Conservation (phyloP, 2,888 invertebrate species). For the Aromia moschata region DNA sequence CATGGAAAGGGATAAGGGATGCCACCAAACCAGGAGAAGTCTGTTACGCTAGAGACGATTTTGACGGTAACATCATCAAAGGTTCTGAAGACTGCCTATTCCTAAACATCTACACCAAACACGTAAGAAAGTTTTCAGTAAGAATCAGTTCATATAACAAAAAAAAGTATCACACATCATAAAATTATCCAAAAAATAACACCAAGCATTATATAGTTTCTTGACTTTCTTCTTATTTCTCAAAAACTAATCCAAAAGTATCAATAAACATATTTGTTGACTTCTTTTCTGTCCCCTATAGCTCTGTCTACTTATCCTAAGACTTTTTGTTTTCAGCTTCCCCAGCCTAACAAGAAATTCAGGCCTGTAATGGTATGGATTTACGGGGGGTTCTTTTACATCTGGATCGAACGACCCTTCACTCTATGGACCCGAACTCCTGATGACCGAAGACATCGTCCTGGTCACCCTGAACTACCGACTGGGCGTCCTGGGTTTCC, state of each 20-base stretch:
- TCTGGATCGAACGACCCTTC: background rate
- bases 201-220: no score
- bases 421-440: background rate
- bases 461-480: conserved; percentile 34
- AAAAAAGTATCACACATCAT: no score
- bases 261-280: no score
- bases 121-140: conserved; percentile 20
- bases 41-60: conserved; percentile 43
- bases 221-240: no score
- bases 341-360: conserved; percentile 2
- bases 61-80: conserved; percentile 30
- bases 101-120: conserved; percentile 50
- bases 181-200: no score
- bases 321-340: background rate
- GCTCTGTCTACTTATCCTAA: no score
- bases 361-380: conserved; percentile 46
- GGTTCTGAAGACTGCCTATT: conserved; percentile 54
- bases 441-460: conserved; percentile 36
- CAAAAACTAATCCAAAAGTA: no score
- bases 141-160: no score
- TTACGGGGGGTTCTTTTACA: conserved; percentile 39
- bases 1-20: conserved; percentile 45
- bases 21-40: conserved; percentile 43
- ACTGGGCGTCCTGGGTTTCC: background rate
- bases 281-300: no score